A percentile compares a stretch with the other conserved stretches of the same genome.
phyloP scores from a whole-genome alignment of 2,113 vertebrate genomes.

The Typhlomys cinereus region DNA sequence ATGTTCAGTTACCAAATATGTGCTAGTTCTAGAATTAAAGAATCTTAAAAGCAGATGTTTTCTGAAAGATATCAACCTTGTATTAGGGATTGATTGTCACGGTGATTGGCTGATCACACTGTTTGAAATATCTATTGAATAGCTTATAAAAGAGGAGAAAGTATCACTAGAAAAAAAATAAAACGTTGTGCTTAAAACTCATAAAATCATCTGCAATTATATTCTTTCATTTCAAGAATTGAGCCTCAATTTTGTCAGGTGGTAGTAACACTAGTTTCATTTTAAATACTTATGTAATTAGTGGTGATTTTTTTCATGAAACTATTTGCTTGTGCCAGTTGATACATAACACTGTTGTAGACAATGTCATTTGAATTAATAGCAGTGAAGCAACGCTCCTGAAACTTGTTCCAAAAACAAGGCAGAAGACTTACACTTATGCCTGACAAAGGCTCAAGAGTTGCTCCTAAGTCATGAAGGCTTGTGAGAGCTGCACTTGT shows the following conservation, averaged over 20 bases:
- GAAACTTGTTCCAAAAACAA: no score
- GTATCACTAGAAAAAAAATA: neutral
- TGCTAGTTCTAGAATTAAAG: neutral
- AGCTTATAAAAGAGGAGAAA: neutral
- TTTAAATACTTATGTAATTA: constrained; percentile 18
- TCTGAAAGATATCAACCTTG: neutral
- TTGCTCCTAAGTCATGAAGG: no score
- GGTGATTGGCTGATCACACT: neutral
- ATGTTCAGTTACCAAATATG: neutral
- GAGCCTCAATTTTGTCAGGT: neutral
- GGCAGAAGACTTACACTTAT: no score
- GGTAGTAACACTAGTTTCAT: neutral
- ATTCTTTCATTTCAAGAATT: neutral
- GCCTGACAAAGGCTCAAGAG: no score
- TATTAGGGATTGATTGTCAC: neutral
- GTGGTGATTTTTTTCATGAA: neutral
- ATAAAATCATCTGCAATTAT: neutral
- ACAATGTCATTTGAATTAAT: neutral
- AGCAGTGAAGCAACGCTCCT: neutral
- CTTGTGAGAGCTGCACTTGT: neutral
- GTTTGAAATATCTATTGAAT: neutral
- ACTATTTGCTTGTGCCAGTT: neutral
- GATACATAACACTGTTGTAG: neutral
- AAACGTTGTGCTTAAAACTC: neutral
- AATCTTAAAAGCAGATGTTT: neutral